Evolutionary conservation across 2,113 vertebrate species (phyloP), one percentile per base, ranked within the genome.

Genomic region (Zosterops borbonicus): DNA sequence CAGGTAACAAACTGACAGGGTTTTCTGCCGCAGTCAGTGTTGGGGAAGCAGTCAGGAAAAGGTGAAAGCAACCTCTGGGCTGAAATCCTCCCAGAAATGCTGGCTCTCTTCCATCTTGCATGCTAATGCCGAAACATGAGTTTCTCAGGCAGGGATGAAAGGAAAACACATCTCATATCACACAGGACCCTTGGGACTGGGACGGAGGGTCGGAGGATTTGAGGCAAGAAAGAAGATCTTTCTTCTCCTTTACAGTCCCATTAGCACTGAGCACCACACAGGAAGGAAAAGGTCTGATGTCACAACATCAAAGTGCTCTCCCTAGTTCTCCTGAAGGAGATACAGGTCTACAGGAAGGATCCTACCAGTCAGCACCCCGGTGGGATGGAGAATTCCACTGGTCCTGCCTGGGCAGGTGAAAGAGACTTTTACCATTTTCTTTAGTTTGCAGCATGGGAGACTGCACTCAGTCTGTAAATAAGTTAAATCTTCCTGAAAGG

Each of bases 61-160:
- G 29, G 93, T 76, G 87, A 55, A 93, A 82, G 68, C 44, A n/a
- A 59, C 77, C 58, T 80, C 62, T 5, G 21, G 68, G 65, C 68
- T 58, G 9, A 89, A 94, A 77, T 92, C 29, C 55, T 95, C 37
- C 50, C 17, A 3, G n/a, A 92, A 94, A 64, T 42, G 68, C 81
- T 95, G 95, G 70, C 94, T 82, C 31, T 64, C 52, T 96, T 93
- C 93, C 87, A 71, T 79, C 47, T 90, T 89, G 83, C 58, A 65
- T 90, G 52, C 60, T 95, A 94, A 93, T 87, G 20, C 63, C 8
- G 83, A 96, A 95, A 96, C 44, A 68, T 76, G 79, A 91, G 92
- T 95, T 95, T 91, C 91, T 63, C 53, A n/a, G 42, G 64, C 89
- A 68, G 69, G 71, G 47, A 89, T 93, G 91, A 94, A 97, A 94